Evolutionary conservation across 2,797 vertebrate species (phyloP), one percentile per base, ranked within the genome.

Genomic region (Holocentrus rufus): DNA sequence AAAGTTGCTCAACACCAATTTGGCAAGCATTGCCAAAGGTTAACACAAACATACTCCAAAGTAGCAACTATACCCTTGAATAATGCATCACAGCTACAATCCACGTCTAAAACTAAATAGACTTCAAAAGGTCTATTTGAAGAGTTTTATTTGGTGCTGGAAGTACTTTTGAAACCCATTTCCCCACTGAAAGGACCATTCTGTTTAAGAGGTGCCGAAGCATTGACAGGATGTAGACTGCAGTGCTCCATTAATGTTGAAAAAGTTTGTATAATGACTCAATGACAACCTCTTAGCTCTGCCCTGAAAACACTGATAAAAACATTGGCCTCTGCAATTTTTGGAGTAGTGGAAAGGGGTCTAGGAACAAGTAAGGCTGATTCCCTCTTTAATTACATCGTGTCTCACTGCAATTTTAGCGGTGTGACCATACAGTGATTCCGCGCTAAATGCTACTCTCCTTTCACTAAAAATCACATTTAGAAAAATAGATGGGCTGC

Each of bases 401-500:
- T 25, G 65, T 79, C 72, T 89, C 56, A 58, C 72, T 78, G 79
- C 63, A 80, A 65, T 57, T 70, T 70, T 67, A 57, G 72, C 69
- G 55, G 74, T 74, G 39, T 74, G 42, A 63, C 39, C 30, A 3
- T 61, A 78, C 65, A 47, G 54, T 17, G 67, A 78, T 72, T 77
- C 68, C 61, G 36, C 63, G n/a, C 73, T 71, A 34, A 89, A 71
- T 74, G 74, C 76, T 27, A 67, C 73, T 80, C 82, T 66, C 60
- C 70, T 87, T 82, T 81, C 80, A 83, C 73, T 74, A 50, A 67
- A 88, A 92, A 90, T 85, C 76, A 63, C 83, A 87, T 92, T 88
- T 75, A 47, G 57, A 58, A 76, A 69, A 79, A 81, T 65, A 73
- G 71, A 91, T 74, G 71, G 65, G 76, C 68, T 14, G 66, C 65